phyloP scores from a whole-genome alignment of 2,888 invertebrate species.

The Chaitophorus viminalis region DNA sequence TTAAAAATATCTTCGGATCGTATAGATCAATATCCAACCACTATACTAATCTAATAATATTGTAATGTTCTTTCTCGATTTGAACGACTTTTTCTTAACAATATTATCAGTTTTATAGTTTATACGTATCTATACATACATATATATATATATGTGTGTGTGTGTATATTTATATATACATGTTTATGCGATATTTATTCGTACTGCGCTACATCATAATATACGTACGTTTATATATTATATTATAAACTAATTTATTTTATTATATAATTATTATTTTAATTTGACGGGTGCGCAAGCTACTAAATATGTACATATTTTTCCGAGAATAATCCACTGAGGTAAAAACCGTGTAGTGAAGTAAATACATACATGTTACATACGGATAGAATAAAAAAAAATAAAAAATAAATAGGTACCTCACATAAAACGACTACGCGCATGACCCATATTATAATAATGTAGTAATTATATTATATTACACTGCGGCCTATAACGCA shows the following conservation, averaged over 20 bases:
- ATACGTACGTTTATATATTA: not conserved
- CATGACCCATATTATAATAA: slow-evolving; percentile 18
- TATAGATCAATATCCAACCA: too few relatives aligned
- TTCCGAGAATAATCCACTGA: not conserved
- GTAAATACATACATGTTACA: not conserved
- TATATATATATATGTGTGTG: too few relatives aligned
- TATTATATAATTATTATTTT: not conserved
- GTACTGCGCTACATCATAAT: too few relatives aligned
- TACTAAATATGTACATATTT: not conserved
- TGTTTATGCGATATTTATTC: too few relatives aligned
- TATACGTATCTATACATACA: not conserved
- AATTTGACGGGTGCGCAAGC: not conserved
- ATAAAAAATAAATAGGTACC: not conserved
- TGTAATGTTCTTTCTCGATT: too few relatives aligned
- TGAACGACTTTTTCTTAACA: too few relatives aligned
- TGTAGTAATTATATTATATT: slow-evolving; percentile 3
- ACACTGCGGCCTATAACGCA: not conserved
- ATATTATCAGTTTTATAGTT: not conserved
- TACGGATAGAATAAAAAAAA: not conserved
- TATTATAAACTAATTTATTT: not conserved
- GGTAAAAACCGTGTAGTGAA: not conserved
- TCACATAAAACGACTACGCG: not conserved
- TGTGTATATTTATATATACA: too few relatives aligned
- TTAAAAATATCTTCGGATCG: too few relatives aligned
- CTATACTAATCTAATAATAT: too few relatives aligned